These are phyloP conservation scores for Phalacrocorax carbo DNA, from an alignment of 2,113 vertebrate species.

Conservation along the genomic window DNA sequence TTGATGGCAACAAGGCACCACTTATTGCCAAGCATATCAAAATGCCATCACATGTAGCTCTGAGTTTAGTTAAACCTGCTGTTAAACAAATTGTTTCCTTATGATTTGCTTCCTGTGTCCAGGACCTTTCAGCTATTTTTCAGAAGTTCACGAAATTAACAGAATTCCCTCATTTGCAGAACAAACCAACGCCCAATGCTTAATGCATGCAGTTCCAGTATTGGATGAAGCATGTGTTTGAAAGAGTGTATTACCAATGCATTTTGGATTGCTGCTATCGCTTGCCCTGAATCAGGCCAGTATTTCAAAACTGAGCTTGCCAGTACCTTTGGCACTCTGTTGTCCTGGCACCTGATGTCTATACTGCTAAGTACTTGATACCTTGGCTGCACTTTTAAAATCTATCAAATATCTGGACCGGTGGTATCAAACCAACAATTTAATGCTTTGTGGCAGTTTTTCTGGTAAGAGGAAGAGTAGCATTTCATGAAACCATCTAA, in stretches of 20 bases:
- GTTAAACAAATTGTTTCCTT: neutral
- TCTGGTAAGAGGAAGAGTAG: neutral
- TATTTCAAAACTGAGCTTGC: constrained; percentile 2
- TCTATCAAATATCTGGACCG: neutral
- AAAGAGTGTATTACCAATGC: neutral
- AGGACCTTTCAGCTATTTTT: neutral
- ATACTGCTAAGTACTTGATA: constrained; percentile 8
- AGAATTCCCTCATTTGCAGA: neutral
- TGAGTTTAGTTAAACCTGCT: neutral
- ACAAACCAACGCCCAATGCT: neutral
- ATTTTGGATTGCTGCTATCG: neutral
- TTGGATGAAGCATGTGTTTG: neutral
- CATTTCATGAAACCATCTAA: neutral
- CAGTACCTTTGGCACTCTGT: neutral
- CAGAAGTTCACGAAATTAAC: neutral
- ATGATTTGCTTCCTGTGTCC: neutral
- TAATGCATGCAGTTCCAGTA: neutral
- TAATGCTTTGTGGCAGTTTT: neutral
- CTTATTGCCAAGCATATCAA: neutral
- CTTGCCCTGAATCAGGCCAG: neutral
- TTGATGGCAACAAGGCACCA: neutral
- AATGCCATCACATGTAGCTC: neutral
- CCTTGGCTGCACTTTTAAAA: constrained; percentile 15
- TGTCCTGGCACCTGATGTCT: neutral
- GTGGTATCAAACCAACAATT: neutral